Evolutionary conservation across 1,140 invertebrate species (phyloP), one percentile per base, ranked within the genome.

Genomic region (Drosophila albomicans): DNA sequence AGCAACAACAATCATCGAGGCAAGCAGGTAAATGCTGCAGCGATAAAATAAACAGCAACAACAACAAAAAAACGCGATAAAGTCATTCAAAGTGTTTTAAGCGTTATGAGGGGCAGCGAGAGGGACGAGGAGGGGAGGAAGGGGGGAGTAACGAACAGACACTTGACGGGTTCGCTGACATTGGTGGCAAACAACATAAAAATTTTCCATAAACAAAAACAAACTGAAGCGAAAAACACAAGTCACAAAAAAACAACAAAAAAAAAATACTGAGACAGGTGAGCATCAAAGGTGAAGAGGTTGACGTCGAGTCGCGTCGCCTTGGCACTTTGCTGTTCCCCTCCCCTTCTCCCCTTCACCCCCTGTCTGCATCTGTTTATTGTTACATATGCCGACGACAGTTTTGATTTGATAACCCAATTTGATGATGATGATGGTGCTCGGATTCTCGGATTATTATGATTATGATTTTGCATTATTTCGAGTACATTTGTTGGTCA

Each of bases 1-100:
- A 25, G 0, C 57, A 38, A 38, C 35, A 38, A 38, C 35, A 38
- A 38, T 10, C 35, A 69, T 8, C 25, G 49, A 63, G 43, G 61
- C 59, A 25, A 46, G 20, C 65, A 85, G 82, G 78, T 86, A 79
- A 85, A 85, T 86, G 79, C 64, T 81, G 82, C 75, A 81, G 75
- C 82, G 78, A 85, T 85, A 85, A 85, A 85, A 61, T 68, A 49
- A 32, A 67, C 5, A 32, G 28, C 25, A 52, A 52, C 8, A 52
- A 15, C 3, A 46, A 15, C 2, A 52, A 54, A 20, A 65, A 59
- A 72, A 59, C 70, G 78, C 82, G 82, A 85, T 85, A 85, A 85
- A 85, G 82, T 86, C 82, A 81, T 85, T 85, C 81, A 75, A 81
- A 86, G 79, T 85, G 79, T 75, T 86, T 85, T 86, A 81, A 63